These are phyloP conservation scores for Onychomys torridus DNA, from an alignment of 2,797 vertebrate genomes.

Conservation along the genomic window DNA sequence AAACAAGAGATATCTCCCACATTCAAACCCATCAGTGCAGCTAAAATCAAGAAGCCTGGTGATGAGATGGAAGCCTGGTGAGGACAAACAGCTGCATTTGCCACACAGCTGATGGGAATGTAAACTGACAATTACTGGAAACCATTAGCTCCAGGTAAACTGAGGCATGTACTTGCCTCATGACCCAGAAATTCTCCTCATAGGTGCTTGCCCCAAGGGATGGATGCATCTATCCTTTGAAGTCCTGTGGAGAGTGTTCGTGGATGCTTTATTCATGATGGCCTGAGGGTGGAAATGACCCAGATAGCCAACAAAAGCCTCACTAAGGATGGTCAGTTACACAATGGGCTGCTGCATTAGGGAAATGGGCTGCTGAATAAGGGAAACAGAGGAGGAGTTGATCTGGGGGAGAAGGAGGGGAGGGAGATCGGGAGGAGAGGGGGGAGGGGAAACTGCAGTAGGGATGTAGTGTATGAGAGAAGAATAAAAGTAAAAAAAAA, in stretches of 20 bases:
- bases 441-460: not conserved
- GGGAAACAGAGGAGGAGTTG: not conserved
- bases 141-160: not conserved
- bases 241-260: not conserved
- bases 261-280: not conserved
- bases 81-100: not conserved
- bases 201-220: too few species aligned
- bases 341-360: not conserved
- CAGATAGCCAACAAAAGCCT: not conserved
- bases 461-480: not conserved
- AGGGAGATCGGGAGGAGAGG: not conserved
- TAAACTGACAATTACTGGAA: too few species aligned
- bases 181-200: not conserved
- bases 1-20: not conserved
- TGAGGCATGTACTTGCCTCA: not conserved
- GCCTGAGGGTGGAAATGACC: not conserved
- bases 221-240: not conserved
- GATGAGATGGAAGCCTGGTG: not conserved
- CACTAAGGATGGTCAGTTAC: not conserved
- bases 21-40: not conserved
- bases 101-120: not conserved
- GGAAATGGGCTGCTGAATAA: too few species aligned
- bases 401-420: not conserved
- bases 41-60: not conserved
- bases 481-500: not conserved